phyloP scores from a whole-genome alignment of 2,797 vertebrate species.

The Moxostoma hubbsi region DNA sequence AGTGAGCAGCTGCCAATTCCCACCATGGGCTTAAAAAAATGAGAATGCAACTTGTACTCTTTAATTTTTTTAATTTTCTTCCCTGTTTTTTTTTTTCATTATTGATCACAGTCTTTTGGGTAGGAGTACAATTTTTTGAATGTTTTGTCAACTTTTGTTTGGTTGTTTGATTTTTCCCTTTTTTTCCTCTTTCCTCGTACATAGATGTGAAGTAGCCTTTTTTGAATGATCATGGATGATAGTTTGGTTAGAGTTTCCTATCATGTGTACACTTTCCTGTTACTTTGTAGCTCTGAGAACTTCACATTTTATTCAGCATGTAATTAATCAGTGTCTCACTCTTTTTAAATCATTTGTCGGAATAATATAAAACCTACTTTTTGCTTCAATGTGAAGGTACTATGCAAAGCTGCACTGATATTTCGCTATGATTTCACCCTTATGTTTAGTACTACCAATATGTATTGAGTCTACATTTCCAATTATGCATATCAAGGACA shows the following conservation, averaged over 20 bases:
- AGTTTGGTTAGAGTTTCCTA: conserved; percentile 21
- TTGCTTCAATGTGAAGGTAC: conserved; percentile 61
- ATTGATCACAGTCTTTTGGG: conserved; percentile 34
- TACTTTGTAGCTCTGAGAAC: conserved; percentile 49
- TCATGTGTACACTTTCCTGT: conserved; percentile 51
- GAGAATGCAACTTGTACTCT: conserved; percentile 24
- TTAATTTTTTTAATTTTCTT: conserved; percentile 12
- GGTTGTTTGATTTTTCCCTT: background rate
- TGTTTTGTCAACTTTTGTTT: conserved; percentile 36
- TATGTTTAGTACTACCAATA: conserved; percentile 62
- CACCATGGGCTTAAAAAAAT: conserved; percentile 59
- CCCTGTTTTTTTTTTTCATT: conserved; percentile 9
- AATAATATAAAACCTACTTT: background rate
- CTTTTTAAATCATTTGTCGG: conserved; percentile 13
- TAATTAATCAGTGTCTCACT: conserved; percentile 13
- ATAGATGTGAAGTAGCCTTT: conserved; percentile 36
- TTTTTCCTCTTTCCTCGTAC: background rate
- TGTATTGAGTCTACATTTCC: conserved; percentile 60
- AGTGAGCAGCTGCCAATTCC: conserved; percentile 59
- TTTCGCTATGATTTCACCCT: conserved; percentile 61
- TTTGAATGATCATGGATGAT: conserved; percentile 10
- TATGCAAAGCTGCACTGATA: conserved; percentile 68
- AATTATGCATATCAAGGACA: conserved; percentile 63
- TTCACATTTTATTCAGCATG: conserved; percentile 37
- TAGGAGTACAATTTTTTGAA: conserved; percentile 31